phyloP scores from a whole-genome alignment of 2,113 vertebrate genomes.

The Gavia stellata region DNA sequence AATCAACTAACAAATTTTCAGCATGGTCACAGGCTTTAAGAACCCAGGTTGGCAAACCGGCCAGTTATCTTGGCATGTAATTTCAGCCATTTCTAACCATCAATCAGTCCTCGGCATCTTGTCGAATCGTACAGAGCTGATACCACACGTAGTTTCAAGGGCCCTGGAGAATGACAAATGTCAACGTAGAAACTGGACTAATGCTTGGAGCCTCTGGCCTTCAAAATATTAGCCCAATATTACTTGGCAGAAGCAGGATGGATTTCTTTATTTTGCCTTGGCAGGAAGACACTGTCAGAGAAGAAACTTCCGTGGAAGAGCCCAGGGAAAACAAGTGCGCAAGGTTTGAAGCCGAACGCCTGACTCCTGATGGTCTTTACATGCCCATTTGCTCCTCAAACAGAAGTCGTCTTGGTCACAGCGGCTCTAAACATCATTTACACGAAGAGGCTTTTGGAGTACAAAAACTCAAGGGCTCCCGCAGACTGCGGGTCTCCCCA shows the following conservation, averaged over 20 bases:
- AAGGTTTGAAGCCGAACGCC: not conserved
- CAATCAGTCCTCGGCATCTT: not conserved
- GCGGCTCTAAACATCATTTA: not conserved
- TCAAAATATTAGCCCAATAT: not conserved
- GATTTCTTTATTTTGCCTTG: not conserved
- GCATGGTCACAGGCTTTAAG: not conserved
- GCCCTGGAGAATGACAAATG: not conserved
- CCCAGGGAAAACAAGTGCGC: not conserved
- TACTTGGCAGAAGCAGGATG: not conserved
- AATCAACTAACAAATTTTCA: not conserved
- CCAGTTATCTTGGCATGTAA: not conserved
- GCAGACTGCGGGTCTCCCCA: not conserved
- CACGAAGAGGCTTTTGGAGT: not conserved
- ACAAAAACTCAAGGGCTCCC: not conserved
- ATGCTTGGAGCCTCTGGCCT: not conserved
- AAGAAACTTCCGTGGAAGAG: not conserved
- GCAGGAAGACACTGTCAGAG: not conserved
- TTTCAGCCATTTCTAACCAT: not conserved
- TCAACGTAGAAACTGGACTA: not conserved
- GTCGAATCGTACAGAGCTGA: not conserved
- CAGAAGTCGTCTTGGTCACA: not conserved
- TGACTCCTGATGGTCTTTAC: not conserved
- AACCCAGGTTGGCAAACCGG: not conserved
- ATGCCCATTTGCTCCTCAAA: not conserved
- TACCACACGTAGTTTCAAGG: not conserved